These are phyloP conservation scores for Merluccius polli DNA, from an alignment of 2,797 vertebrate species.

Conservation along the genomic window DNA sequence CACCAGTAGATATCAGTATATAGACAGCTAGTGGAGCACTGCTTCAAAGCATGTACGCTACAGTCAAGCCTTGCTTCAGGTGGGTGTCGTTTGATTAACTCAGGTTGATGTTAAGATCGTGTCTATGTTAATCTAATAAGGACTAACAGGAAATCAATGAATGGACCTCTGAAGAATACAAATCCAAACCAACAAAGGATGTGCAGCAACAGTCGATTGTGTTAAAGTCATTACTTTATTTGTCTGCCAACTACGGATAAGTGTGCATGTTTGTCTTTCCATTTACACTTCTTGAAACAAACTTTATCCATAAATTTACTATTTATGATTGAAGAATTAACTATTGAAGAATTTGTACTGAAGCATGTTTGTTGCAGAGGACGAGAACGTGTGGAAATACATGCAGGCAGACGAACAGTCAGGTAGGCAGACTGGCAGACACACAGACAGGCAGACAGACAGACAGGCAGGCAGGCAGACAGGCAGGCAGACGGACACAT, in stretches of 20 bases:
- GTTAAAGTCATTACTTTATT: neutral
- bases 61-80: neutral
- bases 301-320: neutral
- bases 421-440: neutral
- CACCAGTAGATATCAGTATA: neutral
- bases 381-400: neutral
- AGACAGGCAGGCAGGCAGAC: neutral
- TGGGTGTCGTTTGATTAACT: neutral
- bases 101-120: neutral
- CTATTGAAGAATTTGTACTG: neutral
- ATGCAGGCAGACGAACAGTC: neutral
- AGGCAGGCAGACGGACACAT: neutral
- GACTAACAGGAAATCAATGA: neutral
- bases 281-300: neutral
- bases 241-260: neutral
- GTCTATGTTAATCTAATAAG: neutral
- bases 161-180: neutral
- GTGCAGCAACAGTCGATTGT: neutral
- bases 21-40: neutral
- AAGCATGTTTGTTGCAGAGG: neutral
- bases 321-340: neutral
- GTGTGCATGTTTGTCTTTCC: neutral
- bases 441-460: neutral
- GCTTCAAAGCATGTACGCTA: neutral
- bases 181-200: neutral